A percentile compares a stretch with the other conserved stretches of the same genome.
phyloP scores from a whole-genome alignment of 2,888 invertebrate species.

The Ophioninae sp. region DNA sequence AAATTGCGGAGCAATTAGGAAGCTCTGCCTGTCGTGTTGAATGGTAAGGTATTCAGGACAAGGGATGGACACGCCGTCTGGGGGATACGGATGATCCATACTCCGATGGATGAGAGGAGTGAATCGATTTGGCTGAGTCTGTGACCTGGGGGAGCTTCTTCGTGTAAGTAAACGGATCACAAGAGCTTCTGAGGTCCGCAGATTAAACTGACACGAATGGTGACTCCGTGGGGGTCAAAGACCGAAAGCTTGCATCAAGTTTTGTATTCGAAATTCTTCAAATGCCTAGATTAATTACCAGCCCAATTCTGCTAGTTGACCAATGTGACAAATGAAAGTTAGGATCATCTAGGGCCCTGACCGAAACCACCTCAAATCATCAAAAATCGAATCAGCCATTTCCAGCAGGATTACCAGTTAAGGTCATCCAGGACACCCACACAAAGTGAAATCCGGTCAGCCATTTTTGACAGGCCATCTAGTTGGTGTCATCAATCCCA shows the following conservation, averaged over 20 bases:
- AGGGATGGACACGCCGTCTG: constrained; percentile 27
- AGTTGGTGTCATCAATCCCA: too few species aligned
- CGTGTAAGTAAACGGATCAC: background rate
- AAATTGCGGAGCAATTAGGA: constrained; percentile 62
- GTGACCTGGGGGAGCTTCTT: constrained; percentile 11
- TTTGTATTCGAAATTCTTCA: too few species aligned
- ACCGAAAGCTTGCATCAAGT: constrained; percentile 20
- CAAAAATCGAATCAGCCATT: too few species aligned
- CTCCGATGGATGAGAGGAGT: constrained; percentile 24
- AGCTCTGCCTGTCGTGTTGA: constrained; percentile 55
- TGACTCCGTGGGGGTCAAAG: constrained; percentile 56
- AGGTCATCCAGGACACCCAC: too few species aligned
- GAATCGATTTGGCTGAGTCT: constrained; percentile 30
- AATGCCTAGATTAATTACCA: too few species aligned
- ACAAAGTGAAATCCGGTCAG: too few species aligned
- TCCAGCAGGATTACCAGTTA: too few species aligned
- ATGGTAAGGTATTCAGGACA: constrained; percentile 44
- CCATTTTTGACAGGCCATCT: too few species aligned
- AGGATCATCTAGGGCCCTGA: too few species aligned
- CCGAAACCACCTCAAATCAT: too few species aligned
- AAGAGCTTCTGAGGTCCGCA: constrained; percentile 29
- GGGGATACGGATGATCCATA: constrained; percentile 6
- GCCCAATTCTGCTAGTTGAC: constrained; percentile 34
- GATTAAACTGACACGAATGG: constrained; percentile 34
- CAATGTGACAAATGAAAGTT: too few species aligned